A percentile compares a stretch with the other conserved stretches of the same genome.
phyloP scores from a whole-genome alignment of 2,888 invertebrate species.

The Macaria liturata region DNA sequence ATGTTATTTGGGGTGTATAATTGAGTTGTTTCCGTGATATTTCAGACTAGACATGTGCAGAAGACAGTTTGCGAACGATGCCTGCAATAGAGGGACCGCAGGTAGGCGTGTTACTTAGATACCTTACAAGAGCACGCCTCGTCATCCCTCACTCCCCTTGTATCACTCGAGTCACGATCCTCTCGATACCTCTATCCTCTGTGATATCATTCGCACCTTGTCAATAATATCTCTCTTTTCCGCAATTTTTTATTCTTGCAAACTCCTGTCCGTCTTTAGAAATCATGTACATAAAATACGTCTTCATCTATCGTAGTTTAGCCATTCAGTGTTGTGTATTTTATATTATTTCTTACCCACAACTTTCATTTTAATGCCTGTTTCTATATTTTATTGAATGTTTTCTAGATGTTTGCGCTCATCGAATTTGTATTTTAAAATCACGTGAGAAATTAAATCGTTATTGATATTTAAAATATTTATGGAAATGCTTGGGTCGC shows the following conservation, averaged over 20 bases:
- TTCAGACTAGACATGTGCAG: constrained; percentile 99
- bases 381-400: constrained; percentile 34
- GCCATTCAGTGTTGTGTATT: constrained; percentile 37
- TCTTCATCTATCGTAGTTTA: constrained; percentile 43
- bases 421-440: constrained; percentile 31
- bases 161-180: constrained; percentile 61
- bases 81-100: constrained; percentile 99
- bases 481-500: constrained; percentile 29
- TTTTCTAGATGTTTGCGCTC: constrained; percentile 35
- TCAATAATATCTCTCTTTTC: constrained; percentile 77
- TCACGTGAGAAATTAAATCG: constrained; percentile 33
- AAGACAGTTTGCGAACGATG: constrained; percentile 96
- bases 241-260: constrained; percentile 58
- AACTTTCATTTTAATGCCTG: constrained; percentile 31
- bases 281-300: constrained; percentile 32
- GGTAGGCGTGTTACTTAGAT: constrained; percentile 87
- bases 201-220: constrained; percentile 76
- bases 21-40: constrained; percentile 84
- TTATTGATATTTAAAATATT: constrained; percentile 18
- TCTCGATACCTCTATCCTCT: constrained; percentile 54
- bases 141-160: constrained; percentile 66
- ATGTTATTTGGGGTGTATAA: constrained; percentile 34
- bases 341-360: constrained; percentile 33
- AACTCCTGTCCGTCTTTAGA: constrained; percentile 43
- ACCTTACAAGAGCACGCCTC: constrained; percentile 74